Conservation (phyloP, 2,797 vertebrate genomes). For the Hoplostethus mediterraneus region DNA sequence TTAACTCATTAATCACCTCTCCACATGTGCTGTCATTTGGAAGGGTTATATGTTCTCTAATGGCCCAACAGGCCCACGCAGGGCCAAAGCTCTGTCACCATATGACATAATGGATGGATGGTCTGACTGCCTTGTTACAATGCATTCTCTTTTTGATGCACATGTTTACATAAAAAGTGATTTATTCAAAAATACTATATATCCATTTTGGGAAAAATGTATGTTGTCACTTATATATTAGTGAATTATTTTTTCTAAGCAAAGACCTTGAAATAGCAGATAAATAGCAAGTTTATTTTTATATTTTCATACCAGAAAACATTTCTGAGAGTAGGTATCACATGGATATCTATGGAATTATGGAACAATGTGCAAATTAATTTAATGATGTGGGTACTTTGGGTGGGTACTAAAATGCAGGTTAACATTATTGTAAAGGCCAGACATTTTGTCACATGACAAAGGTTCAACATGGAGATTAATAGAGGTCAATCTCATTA, state of each 20-base stretch:
- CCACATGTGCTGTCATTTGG: background rate
- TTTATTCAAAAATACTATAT: background rate
- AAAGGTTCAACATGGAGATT: constrained; percentile 24
- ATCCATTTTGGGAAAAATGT: constrained; percentile 2
- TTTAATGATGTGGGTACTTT: too few species aligned
- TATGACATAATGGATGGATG: constrained; percentile 2
- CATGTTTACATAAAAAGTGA: background rate
- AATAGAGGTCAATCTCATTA: constrained; percentile 64
- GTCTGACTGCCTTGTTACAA: constrained; percentile 5
- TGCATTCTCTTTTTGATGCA: too few species aligned
- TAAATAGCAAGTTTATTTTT: too few species aligned
- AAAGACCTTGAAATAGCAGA: too few species aligned
- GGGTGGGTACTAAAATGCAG: too few species aligned
- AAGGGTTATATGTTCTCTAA: background rate
- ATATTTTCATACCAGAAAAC: too few species aligned
- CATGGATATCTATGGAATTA: too few species aligned
- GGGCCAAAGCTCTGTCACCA: background rate
- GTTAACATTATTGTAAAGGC: constrained; percentile 15
- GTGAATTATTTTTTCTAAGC: too few species aligned
- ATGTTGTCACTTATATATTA: background rate
- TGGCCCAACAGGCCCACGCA: constrained; percentile 5
- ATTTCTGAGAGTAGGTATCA: too few species aligned
- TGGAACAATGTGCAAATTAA: too few species aligned
- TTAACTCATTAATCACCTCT: background rate
- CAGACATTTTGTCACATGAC: background rate